These are phyloP conservation scores for Forpus xanthops DNA, from an alignment of 2,797 vertebrate genomes.

Conservation along the genomic window DNA sequence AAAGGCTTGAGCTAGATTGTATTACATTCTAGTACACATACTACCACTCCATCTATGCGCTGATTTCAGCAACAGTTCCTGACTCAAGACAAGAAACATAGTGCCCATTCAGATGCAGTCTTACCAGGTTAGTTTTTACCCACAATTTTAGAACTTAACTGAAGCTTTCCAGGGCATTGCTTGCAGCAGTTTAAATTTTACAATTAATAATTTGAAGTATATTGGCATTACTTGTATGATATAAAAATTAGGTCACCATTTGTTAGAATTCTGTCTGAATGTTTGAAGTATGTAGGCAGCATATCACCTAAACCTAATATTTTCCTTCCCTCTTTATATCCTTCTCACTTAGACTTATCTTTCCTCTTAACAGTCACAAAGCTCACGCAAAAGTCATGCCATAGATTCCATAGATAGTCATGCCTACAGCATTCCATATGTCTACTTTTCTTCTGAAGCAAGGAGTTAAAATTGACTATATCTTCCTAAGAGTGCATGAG, in stretches of 20 bases:
- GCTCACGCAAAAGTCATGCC: not conserved
- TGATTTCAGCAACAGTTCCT: not conserved
- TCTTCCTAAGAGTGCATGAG: not conserved
- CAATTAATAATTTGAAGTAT: not conserved
- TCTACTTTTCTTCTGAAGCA: slow-evolving; percentile 8
- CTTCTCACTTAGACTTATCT: slow-evolving; percentile 19
- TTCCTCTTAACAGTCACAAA: slow-evolving; percentile 6
- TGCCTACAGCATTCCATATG: slow-evolving; percentile 41
- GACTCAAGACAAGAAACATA: not conserved
- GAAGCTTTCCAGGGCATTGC: not conserved
- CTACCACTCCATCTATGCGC: not conserved
- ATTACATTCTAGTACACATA: not conserved
- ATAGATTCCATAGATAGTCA: slow-evolving; percentile 28
- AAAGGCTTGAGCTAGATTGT: not conserved
- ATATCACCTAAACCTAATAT: slow-evolving; percentile 7
- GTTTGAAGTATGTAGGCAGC: not conserved
- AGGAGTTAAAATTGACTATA: slow-evolving; percentile 21
- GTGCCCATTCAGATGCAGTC: not conserved
- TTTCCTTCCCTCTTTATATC: not conserved
- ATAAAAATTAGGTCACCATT: not conserved
- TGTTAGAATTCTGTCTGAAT: not conserved
- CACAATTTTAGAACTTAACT: not conserved
- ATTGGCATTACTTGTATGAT: not conserved
- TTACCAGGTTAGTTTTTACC: not conserved
- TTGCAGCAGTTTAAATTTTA: not conserved